Conservation (phyloP, 2,888 invertebrate species). For the Acrobasis consociella region DNA sequence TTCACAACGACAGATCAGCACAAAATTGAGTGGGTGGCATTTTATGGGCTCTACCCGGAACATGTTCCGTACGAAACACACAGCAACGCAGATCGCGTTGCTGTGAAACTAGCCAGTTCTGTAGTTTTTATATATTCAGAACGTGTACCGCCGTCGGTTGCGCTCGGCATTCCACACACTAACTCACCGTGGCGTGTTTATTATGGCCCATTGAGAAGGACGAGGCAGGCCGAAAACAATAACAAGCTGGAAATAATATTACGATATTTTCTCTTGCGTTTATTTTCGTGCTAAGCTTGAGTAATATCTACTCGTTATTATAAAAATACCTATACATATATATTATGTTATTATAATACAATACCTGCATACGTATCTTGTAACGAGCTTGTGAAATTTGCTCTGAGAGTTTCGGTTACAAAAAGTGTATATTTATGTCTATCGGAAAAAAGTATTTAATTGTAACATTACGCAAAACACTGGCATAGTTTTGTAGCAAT, state of each 20-base stretch:
- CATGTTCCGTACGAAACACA: too few relatives aligned
- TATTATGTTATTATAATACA: too few relatives aligned
- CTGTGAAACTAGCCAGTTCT: not conserved
- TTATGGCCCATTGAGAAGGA: slow-evolving; percentile 16
- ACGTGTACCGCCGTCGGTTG: slow-evolving; percentile 4
- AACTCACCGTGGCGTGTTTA: slow-evolving; percentile 18
- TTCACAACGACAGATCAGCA: too few relatives aligned
- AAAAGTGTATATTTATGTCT: too few relatives aligned
- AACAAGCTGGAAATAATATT: slow-evolving; percentile 4
- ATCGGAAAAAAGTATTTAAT: too few relatives aligned
- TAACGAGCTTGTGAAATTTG: not conserved
- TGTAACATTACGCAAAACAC: too few relatives aligned
- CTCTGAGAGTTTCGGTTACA: too few relatives aligned
- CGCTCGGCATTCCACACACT: slow-evolving; percentile 17
- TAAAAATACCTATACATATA: not conserved
- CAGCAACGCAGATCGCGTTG: too few relatives aligned
- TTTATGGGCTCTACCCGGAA: too few relatives aligned
- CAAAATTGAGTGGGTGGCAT: too few relatives aligned
- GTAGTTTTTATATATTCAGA: not conserved
- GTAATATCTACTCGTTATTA: not conserved
- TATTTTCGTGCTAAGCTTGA: not conserved
- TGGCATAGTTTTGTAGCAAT: too few relatives aligned
- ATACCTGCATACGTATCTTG: not conserved
- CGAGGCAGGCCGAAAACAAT: slow-evolving; percentile 6
- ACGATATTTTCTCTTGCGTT: not conserved